Evolutionary conservation across 2,888 invertebrate genomes (phyloP).

Genomic region (Junonia oenone): DNA sequence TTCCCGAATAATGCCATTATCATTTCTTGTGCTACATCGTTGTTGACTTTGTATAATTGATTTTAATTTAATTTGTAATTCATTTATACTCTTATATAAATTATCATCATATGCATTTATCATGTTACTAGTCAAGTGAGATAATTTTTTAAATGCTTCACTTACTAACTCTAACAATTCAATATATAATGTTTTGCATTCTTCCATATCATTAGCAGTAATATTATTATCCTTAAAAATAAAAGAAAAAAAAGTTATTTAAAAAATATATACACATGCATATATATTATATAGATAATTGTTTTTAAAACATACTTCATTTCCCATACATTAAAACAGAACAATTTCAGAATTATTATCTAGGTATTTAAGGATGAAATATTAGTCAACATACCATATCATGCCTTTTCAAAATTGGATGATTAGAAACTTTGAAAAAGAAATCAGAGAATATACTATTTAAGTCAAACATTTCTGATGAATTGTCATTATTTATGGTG

Average conservation of each 20-base stretch:
- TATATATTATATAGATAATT: not conserved
- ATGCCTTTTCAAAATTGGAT: not conserved
- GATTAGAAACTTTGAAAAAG: not conserved
- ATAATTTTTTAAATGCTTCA: constrained; percentile 82
- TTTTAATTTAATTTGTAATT: constrained; percentile 79
- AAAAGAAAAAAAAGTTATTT: not conserved
- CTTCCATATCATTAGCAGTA: constrained; percentile 8
- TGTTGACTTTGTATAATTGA: constrained; percentile 47
- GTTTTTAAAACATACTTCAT: too few relatives aligned
- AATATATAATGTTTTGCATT: constrained; percentile 58
- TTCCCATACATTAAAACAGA: too few relatives aligned
- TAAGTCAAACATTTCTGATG: not conserved
- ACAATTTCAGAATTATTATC: too few relatives aligned
- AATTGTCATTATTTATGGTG: not conserved
- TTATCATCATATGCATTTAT: constrained; percentile 81
- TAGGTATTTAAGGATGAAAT: too few relatives aligned
- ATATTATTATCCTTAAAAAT: constrained; percentile 6
- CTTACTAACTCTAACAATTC: constrained; percentile 82
- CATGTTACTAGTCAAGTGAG: constrained; percentile 78
- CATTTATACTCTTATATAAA: constrained; percentile 78
- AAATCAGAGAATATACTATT: not conserved
- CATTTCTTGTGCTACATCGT: constrained; percentile 35
- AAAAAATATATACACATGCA: not conserved
- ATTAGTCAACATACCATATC: not conserved
- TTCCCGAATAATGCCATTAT: not conserved